A percentile compares a stretch with the other conserved stretches of the same genome.
Evolutionary conservation across 2,797 vertebrate genomes (phyloP).

Genomic region (Carduelis carduelis): DNA sequence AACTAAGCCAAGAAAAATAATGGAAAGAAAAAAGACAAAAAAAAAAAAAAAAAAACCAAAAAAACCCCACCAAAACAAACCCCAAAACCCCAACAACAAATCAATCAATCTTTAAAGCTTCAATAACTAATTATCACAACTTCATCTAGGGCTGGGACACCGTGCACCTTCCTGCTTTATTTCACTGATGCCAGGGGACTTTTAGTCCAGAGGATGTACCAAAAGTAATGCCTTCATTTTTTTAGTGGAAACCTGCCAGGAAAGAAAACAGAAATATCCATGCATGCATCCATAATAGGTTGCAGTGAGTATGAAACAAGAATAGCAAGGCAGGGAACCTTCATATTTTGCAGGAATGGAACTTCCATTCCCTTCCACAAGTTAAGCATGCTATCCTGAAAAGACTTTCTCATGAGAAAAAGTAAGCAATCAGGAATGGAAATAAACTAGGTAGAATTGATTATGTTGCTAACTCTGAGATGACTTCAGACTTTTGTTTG

Average conservation of each 20-base stretch:
- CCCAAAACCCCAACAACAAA: neutral
- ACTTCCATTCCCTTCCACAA: neutral
- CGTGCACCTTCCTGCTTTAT: neutral
- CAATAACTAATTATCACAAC: conserved; percentile 32
- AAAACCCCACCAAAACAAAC: too few species aligned
- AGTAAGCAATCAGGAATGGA: neutral
- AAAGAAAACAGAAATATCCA: neutral
- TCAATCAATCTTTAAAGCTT: neutral
- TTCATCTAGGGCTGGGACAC: conserved; percentile 67
- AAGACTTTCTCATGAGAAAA: conserved; percentile 40
- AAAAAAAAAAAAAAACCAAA: neutral
- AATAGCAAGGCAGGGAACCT: neutral
- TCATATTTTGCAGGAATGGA: neutral
- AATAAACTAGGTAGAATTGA: neutral
- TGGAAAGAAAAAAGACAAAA: neutral
- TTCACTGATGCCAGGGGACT: conserved; percentile 74
- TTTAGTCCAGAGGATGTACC: conserved; percentile 74
- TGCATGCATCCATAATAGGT: neutral
- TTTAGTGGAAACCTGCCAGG: neutral
- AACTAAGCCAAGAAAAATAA: neutral
- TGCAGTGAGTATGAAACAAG: neutral
- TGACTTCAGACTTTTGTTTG: neutral
- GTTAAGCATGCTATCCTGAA: neutral
- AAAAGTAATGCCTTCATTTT: conserved; percentile 30
- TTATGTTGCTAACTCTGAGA: neutral